Conservation (phyloP, 2,888 invertebrate genomes). For the Agonopterix heracliana region DNA sequence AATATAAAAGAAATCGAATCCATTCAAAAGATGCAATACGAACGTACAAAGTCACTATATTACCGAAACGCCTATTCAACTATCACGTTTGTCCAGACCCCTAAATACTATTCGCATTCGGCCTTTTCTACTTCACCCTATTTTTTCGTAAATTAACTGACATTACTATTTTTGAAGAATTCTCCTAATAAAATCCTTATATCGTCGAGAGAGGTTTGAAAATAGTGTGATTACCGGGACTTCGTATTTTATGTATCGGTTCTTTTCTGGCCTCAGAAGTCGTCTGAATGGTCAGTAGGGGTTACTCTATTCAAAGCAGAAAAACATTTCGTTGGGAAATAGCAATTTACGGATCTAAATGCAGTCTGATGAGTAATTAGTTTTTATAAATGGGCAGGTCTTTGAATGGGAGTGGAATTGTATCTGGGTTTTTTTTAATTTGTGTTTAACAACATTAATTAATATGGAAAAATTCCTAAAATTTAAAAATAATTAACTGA, state of each 20-base stretch:
- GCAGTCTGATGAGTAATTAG: slow-evolving; percentile 38
- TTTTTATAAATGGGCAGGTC: slow-evolving; percentile 21
- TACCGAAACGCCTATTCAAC: slow-evolving; percentile 21
- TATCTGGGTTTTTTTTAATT: slow-evolving; percentile 8
- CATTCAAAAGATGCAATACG: too few species aligned
- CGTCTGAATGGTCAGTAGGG: slow-evolving; percentile 38
- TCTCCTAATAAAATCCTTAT: not conserved
- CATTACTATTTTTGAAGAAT: slow-evolving; percentile 16
- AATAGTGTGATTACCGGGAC: not conserved
- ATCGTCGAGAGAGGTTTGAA: not conserved
- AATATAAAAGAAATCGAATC: too few species aligned
- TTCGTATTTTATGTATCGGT: slow-evolving; percentile 16
- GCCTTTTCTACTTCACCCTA: slow-evolving; percentile 34
- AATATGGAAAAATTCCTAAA: too few species aligned
- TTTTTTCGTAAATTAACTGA: slow-evolving; percentile 26
- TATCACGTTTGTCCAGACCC: slow-evolving; percentile 5
- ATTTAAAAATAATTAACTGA: too few species aligned
- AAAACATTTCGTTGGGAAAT: slow-evolving; percentile 36
- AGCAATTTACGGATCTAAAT: slow-evolving; percentile 43
- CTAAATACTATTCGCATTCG: slow-evolving; percentile 29
- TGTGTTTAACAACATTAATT: too few species aligned
- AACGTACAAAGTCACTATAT: slow-evolving; percentile 15
- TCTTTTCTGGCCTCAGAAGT: slow-evolving; percentile 38
- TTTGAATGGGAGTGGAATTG: slow-evolving; percentile 15
- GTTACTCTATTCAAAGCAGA: slow-evolving; percentile 35